These are phyloP conservation scores for Eilema sororculum DNA, from an alignment of 2,888 invertebrate species.

Conservation along the genomic window DNA sequence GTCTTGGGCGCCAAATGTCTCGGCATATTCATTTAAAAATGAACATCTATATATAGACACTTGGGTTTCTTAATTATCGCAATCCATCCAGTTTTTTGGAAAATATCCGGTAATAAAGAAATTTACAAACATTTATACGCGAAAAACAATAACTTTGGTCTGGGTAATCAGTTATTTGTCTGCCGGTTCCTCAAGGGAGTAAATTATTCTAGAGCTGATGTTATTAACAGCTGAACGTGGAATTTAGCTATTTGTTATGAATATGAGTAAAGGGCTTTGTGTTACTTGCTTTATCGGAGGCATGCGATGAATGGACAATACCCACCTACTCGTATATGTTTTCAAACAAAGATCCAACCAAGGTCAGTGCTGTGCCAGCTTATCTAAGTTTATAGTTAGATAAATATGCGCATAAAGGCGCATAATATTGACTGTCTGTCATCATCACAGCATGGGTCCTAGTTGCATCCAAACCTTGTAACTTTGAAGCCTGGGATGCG, in stretches of 20 bases:
- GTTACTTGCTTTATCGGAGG: conserved; percentile 5
- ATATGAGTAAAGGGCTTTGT: neutral
- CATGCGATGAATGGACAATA: conserved; percentile 12
- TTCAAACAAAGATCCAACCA: conserved; percentile 15
- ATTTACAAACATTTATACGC: too few species aligned
- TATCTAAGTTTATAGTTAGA: conserved; percentile 10
- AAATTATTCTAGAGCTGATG: neutral
- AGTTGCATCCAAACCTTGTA: too few species aligned
- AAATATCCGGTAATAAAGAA: too few species aligned
- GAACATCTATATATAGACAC: too few species aligned
- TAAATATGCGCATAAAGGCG: neutral
- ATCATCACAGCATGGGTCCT: too few species aligned
- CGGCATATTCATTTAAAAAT: too few species aligned
- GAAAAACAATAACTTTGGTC: too few species aligned
- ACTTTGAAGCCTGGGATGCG: too few species aligned
- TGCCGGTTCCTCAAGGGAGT: neutral
- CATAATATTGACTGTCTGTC: neutral
- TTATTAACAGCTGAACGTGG: neutral
- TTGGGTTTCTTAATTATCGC: too few species aligned
- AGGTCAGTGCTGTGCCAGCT: conserved; percentile 2
- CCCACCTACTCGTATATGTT: conserved; percentile 13
- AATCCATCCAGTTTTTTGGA: too few species aligned
- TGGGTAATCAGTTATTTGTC: neutral
- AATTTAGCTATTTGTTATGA: neutral
- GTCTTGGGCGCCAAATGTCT: too few species aligned